A percentile compares a stretch with the other conserved stretches of the same genome.
These are phyloP conservation scores for Hydroisotoma schaefferi DNA, from an alignment of 2,888 invertebrate species.

Conservation along the genomic window DNA sequence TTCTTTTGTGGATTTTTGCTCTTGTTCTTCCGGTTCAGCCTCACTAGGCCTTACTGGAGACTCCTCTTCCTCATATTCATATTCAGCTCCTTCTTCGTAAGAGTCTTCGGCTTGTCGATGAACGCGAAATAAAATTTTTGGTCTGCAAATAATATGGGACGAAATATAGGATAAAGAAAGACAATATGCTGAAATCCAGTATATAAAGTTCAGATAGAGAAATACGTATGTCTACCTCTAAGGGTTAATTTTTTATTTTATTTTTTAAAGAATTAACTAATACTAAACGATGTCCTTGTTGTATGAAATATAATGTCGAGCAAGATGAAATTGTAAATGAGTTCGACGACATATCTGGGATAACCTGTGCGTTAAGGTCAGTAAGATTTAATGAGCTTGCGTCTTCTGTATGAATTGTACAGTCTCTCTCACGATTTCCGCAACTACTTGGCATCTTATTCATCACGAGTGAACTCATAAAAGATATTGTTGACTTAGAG, in stretches of 20 bases:
- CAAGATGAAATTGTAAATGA: too few species aligned
- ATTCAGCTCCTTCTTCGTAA: slow-evolving; percentile 43
- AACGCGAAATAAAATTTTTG: slow-evolving; percentile 29
- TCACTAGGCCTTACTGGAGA: slow-evolving; percentile 9
- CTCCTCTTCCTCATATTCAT: slow-evolving; percentile 38
- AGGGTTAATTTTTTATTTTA: too few species aligned
- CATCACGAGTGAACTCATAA: slow-evolving; percentile 5
- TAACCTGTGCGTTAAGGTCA: slow-evolving; percentile 8
- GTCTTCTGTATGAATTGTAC: not conserved
- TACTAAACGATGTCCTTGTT: too few species aligned
- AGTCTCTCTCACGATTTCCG: not conserved
- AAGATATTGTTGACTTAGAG: slow-evolving; percentile 4
- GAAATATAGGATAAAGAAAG: too few species aligned
- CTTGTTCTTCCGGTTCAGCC: slow-evolving; percentile 15
- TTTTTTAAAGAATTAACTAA: too few species aligned
- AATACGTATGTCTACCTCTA: too few species aligned
- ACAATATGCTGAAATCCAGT: too few species aligned
- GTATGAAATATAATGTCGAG: too few species aligned
- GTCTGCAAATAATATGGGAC: not conserved
- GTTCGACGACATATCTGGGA: slow-evolving; percentile 8
- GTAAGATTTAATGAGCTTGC: slow-evolving; percentile 2
- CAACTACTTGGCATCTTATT: not conserved
- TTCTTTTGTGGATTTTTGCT: slow-evolving; percentile 19
- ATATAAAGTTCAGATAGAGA: too few species aligned
- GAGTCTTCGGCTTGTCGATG: slow-evolving; percentile 45